These are phyloP conservation scores for Drosophila paranaensis DNA, from an alignment of 2,888 invertebrate species.

Conservation along the genomic window DNA sequence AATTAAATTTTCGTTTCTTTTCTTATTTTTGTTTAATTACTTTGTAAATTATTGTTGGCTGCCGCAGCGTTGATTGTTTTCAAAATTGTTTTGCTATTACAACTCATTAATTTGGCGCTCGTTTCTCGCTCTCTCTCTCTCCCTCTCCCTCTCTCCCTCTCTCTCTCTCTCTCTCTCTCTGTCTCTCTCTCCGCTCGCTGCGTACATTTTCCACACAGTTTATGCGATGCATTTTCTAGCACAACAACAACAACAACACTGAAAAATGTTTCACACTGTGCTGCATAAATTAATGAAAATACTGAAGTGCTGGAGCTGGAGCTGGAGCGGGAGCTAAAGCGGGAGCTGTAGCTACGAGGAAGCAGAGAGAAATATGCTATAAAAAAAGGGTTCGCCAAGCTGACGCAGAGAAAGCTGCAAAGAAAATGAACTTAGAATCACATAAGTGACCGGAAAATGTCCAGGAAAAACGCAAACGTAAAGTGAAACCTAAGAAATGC, in stretches of 20 bases:
- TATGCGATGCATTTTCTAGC: constrained; percentile 55
- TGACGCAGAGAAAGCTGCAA: background rate
- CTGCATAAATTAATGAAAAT: constrained; percentile 74
- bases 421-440: background rate
- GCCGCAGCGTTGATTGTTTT: constrained; percentile 38
- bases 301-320: constrained; percentile 20
- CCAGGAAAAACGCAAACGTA: background rate
- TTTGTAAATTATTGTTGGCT: constrained; percentile 26
- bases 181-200: constrained; percentile 2
- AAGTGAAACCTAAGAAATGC: background rate
- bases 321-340: no score
- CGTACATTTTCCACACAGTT: constrained; percentile 36
- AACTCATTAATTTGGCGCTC: constrained; percentile 47
- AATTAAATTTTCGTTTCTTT: constrained; percentile 4
- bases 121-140: constrained; percentile 21
- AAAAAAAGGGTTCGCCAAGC: constrained; percentile 2
- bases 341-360: background rate
- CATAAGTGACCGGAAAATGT: background rate
- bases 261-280: constrained; percentile 75
- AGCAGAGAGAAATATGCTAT: background rate
- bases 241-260: constrained; percentile 27
- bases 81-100: constrained; percentile 39
- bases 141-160: no score
- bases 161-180: constrained; percentile 6
- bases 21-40: constrained; percentile 22